Percentiles rank a stretch among this genome's conserved stretches.
phyloP scores from a whole-genome alignment of 1,140 invertebrate genomes.

The Armadillidium nasatum region DNA sequence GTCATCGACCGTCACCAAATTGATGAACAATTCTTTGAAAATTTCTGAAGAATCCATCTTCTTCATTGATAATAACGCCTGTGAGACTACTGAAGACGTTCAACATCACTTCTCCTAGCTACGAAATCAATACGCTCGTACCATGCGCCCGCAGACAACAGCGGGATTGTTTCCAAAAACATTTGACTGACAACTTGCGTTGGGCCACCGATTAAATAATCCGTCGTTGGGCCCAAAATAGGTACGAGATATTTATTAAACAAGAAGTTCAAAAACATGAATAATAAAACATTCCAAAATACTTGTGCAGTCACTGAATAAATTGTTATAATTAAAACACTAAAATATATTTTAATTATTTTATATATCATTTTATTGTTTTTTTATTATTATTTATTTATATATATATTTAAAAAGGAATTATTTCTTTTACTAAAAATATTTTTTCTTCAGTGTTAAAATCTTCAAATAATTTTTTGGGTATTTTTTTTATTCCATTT shows the following conservation, averaged over 20 bases:
- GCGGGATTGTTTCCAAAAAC: background rate
- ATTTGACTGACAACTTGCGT: background rate
- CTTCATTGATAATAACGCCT: background rate
- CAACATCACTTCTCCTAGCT: background rate
- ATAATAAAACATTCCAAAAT: background rate
- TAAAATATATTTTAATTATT: background rate
- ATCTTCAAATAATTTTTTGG: background rate
- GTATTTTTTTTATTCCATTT: background rate
- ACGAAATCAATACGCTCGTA: background rate
- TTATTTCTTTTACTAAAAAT: background rate
- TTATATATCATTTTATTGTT: no score
- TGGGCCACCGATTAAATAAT: background rate
- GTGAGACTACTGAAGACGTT: background rate
- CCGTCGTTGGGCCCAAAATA: background rate
- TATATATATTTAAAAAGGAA: background rate
- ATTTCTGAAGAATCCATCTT: no score
- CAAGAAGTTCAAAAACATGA: background rate
- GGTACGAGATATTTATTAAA: background rate
- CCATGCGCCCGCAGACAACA: background rate
- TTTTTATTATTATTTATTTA: no score
- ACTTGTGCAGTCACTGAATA: background rate
- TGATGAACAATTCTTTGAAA: no score
- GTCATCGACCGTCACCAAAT: no score
- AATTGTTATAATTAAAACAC: background rate
- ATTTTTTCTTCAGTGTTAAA: background rate